These are phyloP conservation scores for Erethizon dorsatum DNA, from an alignment of 2,797 vertebrate genomes.

Conservation along the genomic window DNA sequence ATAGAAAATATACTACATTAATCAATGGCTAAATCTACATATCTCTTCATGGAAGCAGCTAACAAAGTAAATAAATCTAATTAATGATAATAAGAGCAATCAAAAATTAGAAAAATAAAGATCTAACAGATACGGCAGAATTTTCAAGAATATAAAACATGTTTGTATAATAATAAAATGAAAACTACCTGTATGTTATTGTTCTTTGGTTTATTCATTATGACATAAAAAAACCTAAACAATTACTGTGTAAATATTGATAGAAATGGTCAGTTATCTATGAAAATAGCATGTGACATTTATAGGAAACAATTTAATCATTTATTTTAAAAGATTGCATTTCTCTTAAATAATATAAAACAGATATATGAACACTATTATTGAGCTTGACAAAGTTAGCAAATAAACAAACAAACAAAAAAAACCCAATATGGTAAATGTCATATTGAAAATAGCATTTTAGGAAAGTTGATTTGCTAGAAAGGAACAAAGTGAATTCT, in stretches of 20 bases:
- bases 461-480: background rate
- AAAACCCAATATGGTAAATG: background rate
- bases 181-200: background rate
- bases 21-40: background rate
- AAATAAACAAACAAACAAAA: background rate
- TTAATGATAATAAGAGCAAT: background rate
- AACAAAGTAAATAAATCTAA: background rate
- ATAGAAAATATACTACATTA: background rate
- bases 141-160: background rate
- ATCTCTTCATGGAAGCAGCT: background rate
- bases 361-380: background rate
- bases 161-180: background rate
- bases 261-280: background rate
- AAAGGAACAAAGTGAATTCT: background rate
- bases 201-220: background rate
- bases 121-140: background rate
- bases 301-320: conserved; percentile 10
- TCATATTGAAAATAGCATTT: background rate
- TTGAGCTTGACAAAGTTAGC: background rate
- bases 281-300: background rate
- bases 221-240: background rate
- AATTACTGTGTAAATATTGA: background rate
- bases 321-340: background rate
- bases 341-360: background rate
- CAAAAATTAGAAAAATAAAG: background rate